A percentile compares a stretch with the other conserved stretches of the same genome.
Evolutionary conservation across 1,140 invertebrate species (phyloP).

Genomic region (Nasonia giraulti): DNA sequence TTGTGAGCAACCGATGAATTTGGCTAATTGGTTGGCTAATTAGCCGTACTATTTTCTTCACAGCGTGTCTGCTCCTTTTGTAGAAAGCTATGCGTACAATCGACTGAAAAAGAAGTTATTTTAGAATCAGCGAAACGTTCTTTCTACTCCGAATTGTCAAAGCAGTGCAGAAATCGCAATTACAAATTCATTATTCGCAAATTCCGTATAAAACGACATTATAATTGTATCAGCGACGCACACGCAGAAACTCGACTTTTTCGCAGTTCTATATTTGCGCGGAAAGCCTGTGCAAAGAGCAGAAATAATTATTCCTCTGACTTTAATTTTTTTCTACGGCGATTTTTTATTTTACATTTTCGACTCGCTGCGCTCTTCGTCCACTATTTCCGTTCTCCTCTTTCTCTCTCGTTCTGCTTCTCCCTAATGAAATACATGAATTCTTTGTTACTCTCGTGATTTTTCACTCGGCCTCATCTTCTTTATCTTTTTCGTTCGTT

Average conservation of each 20-base stretch:
- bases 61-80: neutral
- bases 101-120: too few relatives aligned
- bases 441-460: constrained; percentile 27
- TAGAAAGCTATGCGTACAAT: too few relatives aligned
- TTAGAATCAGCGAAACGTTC: too few relatives aligned
- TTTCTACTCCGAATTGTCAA: too few relatives aligned
- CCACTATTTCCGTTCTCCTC: neutral
- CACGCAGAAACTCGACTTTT: neutral
- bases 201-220: neutral
- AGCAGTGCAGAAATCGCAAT: too few relatives aligned
- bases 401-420: neutral
- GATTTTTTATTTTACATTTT: constrained; percentile 6
- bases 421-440: constrained; percentile 16
- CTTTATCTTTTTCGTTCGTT: constrained; percentile 10
- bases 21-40: neutral
- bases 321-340: neutral
- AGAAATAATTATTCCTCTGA: neutral
- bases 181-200: neutral
- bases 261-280: neutral
- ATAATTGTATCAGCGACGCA: neutral
- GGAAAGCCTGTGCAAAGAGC: neutral
- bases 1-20: neutral
- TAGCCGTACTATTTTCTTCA: neutral
- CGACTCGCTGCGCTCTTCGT: neutral
- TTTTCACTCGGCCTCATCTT: neutral